Conservation (phyloP, 2,113 vertebrate species). For the Amblyornis subalaris region DNA sequence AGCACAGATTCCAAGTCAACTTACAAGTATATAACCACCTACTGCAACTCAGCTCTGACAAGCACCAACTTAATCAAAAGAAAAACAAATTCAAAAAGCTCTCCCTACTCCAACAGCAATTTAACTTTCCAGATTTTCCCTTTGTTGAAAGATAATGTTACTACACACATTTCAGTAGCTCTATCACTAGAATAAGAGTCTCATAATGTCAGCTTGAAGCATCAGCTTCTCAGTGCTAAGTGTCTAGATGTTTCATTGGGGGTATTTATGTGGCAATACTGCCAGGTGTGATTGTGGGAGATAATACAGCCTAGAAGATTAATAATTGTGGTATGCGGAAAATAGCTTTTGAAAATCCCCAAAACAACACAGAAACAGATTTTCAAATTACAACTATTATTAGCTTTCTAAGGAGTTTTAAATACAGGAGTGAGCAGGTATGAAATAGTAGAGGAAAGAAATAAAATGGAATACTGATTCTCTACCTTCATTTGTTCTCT, state of each 20-base stretch:
- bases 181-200: background rate
- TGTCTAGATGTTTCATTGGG: background rate
- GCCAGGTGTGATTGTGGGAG: background rate
- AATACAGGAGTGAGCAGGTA: background rate
- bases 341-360: background rate
- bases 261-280: background rate
- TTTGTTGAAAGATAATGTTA: background rate
- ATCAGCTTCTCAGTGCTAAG: background rate
- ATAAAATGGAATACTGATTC: background rate
- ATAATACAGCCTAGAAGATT: background rate
- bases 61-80: background rate
- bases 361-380: background rate
- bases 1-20: background rate
- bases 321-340: background rate
- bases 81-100: background rate
- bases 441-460: background rate
- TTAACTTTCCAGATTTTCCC: background rate
- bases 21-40: background rate
- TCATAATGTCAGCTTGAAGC: background rate
- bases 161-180: background rate
- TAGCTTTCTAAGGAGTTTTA: background rate
- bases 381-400: background rate
- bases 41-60: background rate
- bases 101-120: background rate
- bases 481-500: background rate